Evolutionary conservation across 1,140 invertebrate species (phyloP).

Genomic region (Diachasma alloeum): DNA sequence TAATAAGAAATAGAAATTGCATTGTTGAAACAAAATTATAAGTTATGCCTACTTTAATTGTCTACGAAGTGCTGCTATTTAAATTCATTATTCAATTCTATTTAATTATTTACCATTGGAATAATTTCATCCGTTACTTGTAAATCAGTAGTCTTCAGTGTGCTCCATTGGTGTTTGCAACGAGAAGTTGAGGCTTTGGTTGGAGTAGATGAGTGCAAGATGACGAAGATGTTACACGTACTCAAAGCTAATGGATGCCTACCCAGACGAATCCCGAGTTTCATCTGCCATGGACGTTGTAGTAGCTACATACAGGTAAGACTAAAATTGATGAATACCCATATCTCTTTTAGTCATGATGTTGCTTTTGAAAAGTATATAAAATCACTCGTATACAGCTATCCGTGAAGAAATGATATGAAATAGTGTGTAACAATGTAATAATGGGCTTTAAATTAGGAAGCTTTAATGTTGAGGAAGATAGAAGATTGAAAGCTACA

Average conservation of each 20-base stretch:
- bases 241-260: conserved; percentile 91
- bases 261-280: conserved; percentile 92
- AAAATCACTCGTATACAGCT: too few species aligned
- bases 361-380: too few species aligned
- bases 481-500: too few species aligned
- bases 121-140: conserved; percentile 35
- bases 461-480: too few species aligned
- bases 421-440: too few species aligned
- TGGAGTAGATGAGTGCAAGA: conserved; percentile 83
- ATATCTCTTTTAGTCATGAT: background rate
- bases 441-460: too few species aligned
- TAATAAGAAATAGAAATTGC: too few species aligned
- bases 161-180: conserved; percentile 40
- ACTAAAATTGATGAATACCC: conserved; percentile 9
- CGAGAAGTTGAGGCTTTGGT: conserved; percentile 52
- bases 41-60: background rate
- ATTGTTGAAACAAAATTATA: too few species aligned
- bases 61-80: background rate
- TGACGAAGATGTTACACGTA: conserved; percentile 91
- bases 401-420: too few species aligned
- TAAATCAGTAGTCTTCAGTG: conserved; percentile 41
- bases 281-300: conserved; percentile 90
- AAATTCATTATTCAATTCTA: background rate
- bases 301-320: conserved; percentile 90
- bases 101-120: background rate